Percentiles rank a stretch among this genome's conserved stretches.
These are phyloP conservation scores for Bombycilla garrulus DNA, from an alignment of 2,113 vertebrate species.

Conservation along the genomic window DNA sequence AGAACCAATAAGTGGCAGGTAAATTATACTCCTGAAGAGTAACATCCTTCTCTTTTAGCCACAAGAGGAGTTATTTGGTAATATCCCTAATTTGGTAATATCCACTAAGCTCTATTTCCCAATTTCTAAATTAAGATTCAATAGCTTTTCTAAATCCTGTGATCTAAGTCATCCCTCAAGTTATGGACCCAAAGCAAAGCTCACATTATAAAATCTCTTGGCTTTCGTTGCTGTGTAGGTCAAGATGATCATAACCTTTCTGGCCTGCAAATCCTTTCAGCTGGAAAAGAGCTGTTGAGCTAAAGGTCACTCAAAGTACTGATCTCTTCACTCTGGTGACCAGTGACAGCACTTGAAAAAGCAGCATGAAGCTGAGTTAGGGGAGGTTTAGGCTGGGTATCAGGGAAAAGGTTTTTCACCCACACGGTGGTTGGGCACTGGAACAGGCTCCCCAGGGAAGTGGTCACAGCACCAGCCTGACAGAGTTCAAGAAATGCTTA, in stretches of 20 bases:
- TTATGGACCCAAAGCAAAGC: background rate
- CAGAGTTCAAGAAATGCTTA: fast-evolving
- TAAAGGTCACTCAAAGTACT: background rate
- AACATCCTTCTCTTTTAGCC: background rate
- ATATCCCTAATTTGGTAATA: background rate
- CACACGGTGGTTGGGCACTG: background rate
- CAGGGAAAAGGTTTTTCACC: background rate
- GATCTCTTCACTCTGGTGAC: background rate
- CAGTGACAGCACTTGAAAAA: background rate
- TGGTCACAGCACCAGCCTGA: background rate
- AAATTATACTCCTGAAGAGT: background rate
- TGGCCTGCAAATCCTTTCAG: background rate
- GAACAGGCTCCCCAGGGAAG: background rate
- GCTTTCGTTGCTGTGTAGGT: background rate
- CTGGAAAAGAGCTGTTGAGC: background rate
- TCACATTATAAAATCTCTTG: background rate
- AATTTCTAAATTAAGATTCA: background rate
- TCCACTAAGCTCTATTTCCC: background rate
- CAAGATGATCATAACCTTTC: background rate
- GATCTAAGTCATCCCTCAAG: background rate
- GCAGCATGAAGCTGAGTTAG: background rate
- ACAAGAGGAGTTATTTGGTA: background rate
- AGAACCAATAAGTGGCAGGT: background rate
- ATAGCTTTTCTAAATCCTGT: background rate
- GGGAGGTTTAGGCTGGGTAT: background rate